Percentiles rank a stretch among this genome's conserved stretches.
These are phyloP conservation scores for Serilophus lunatus DNA, from an alignment of 2,113 vertebrate species.

Conservation along the genomic window DNA sequence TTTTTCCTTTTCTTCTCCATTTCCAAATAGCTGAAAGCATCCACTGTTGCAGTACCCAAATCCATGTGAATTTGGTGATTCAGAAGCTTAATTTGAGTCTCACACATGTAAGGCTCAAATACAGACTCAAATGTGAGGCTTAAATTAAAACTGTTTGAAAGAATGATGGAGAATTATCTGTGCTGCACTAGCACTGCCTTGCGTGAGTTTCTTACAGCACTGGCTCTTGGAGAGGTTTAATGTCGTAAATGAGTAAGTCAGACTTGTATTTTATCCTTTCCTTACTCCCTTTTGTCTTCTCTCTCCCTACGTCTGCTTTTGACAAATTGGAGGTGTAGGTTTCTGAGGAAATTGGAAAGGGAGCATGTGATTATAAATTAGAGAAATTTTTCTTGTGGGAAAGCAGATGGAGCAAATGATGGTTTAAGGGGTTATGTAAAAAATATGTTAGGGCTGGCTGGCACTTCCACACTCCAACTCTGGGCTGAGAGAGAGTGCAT, in stretches of 20 bases:
- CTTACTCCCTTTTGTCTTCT: background rate
- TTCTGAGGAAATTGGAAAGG: background rate
- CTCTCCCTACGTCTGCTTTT: background rate
- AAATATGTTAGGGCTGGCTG: background rate
- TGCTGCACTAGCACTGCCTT: background rate
- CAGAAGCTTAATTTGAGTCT: background rate
- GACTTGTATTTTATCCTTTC: background rate
- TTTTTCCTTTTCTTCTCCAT: background rate
- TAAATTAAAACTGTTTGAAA: background rate
- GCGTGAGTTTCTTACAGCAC: background rate
- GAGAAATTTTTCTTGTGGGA: background rate
- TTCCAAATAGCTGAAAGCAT: background rate
- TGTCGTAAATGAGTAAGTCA: background rate
- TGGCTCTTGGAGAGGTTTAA: background rate
- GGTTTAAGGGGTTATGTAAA: background rate
- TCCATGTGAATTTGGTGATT: background rate
- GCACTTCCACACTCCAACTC: background rate
- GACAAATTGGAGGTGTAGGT: background rate
- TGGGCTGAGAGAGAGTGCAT: background rate
- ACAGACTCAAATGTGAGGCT: background rate
- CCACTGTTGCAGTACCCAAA: background rate
- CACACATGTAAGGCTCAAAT: background rate
- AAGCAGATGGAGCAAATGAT: slow-evolving; percentile 20
- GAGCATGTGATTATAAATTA: background rate
- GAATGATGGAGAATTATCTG: background rate